These are phyloP conservation scores for Rhizoglyphus robini DNA, from an alignment of 1,140 invertebrate genomes.

Conservation along the genomic window DNA sequence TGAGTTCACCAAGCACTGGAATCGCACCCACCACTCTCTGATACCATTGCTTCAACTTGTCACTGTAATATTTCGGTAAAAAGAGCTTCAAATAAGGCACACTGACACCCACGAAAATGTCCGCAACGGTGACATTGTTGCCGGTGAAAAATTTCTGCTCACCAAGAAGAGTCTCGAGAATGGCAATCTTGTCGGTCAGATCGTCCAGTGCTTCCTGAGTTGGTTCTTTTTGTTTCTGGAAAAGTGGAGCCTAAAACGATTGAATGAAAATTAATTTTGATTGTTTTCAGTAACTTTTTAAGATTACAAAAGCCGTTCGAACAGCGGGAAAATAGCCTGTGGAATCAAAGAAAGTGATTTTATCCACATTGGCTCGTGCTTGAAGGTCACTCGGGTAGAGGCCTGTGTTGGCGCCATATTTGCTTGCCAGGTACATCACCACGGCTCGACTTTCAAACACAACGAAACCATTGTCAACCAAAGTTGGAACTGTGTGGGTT, in stretches of 20 bases:
- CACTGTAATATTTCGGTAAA: not conserved
- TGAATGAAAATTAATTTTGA: too few species aligned
- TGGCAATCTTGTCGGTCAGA: not conserved
- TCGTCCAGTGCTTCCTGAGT: not conserved
- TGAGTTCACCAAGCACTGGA: not conserved
- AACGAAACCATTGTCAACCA: too few species aligned
- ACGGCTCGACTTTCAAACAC: too few species aligned
- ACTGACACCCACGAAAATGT: not conserved
- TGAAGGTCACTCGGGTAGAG: too few species aligned
- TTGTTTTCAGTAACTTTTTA: too few species aligned
- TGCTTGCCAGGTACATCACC: too few species aligned
- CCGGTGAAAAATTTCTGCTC: not conserved
- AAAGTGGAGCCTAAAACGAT: too few species aligned
- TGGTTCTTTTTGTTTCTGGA: not conserved
- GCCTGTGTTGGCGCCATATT: too few species aligned
- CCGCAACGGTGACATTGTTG: not conserved
- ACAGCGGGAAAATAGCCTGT: conserved; percentile 32
- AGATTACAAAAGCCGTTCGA: conserved; percentile 7
- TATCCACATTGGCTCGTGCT: too few species aligned
- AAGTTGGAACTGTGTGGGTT: too few species aligned
- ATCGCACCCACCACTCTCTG: not conserved
- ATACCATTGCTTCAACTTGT: not conserved
- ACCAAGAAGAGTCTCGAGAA: not conserved
- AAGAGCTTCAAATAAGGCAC: not conserved
- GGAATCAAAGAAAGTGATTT: conserved; percentile 56